Percentiles rank a stretch among this genome's conserved stretches.
Evolutionary conservation across 2,888 invertebrate species (phyloP).

Genomic region (Sepiola atlantica): DNA sequence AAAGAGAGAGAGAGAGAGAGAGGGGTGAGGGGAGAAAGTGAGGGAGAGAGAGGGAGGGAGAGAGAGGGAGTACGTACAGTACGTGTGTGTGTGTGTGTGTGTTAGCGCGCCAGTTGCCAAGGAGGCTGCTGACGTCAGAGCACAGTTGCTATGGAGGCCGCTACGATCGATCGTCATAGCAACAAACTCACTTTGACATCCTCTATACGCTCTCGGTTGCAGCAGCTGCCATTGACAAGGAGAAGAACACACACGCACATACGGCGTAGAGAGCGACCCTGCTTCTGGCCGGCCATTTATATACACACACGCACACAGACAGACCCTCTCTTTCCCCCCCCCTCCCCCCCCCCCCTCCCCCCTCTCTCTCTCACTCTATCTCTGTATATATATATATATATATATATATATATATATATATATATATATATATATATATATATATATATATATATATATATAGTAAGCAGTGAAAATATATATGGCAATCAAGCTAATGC

Average conservation of each 20-base stretch:
- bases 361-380: no score
- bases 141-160: conserved; percentile 19
- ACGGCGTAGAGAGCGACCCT: not conserved
- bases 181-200: not conserved
- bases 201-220: not conserved
- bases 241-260: not conserved
- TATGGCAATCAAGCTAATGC: no score
- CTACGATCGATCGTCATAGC: not conserved
- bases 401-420: no score
- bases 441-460: no score
- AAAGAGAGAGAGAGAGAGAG: no score
- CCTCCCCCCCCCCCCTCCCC: not conserved
- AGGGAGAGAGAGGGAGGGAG: no score
- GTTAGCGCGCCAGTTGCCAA: not conserved
- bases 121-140: not conserved
- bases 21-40: no score
- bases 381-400: not conserved
- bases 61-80: no score
- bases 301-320: no score
- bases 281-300: not conserved
- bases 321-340: not conserved
- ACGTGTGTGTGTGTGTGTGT: not conserved
- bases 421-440: no score
- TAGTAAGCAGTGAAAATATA: no score
- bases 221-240: not conserved